Evolutionary conservation across 2,797 vertebrate species (phyloP).

Genomic region (Bovichtus diacanthus): DNA sequence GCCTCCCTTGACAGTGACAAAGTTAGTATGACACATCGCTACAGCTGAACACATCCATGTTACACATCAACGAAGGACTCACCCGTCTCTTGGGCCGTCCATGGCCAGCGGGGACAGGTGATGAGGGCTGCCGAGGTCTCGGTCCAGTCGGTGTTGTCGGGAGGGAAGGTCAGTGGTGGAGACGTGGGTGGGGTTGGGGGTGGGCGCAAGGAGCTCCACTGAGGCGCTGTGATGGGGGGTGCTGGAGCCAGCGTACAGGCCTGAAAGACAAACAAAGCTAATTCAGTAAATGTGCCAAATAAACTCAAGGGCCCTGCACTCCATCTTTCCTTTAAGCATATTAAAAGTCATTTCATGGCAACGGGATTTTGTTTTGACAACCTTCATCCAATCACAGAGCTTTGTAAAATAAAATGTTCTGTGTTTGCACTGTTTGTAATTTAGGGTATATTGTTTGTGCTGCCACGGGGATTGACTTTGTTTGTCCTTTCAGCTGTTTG

Average conservation of each 20-base stretch:
- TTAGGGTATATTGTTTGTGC: conserved; percentile 76
- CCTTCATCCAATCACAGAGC: conserved; percentile 77
- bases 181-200: conserved; percentile 79
- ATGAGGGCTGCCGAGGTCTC: conserved; percentile 86
- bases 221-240: conserved; percentile 86
- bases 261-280: conserved; percentile 89
- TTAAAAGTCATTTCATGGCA: conserved; percentile 82
- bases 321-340: conserved; percentile 75
- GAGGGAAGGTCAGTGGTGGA: conserved; percentile 83
- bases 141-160: conserved; percentile 88
- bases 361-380: conserved; percentile 84
- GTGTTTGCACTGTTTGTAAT: conserved; percentile 80
- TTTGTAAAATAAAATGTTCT: conserved; percentile 74
- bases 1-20: conserved; percentile 3
- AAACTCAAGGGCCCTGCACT: conserved; percentile 67
- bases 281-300: conserved; percentile 77
- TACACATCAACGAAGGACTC: conserved; percentile 63
- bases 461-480: conserved; percentile 60
- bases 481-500: conserved; percentile 66
- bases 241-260: conserved; percentile 90
- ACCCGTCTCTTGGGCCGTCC: conserved; percentile 91
- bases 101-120: conserved; percentile 89
- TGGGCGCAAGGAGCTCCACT: conserved; percentile 85
- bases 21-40: conserved; percentile 17
- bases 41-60: neutral